Conservation (phyloP, 2,888 invertebrate species). For the Tillus elongatus region DNA sequence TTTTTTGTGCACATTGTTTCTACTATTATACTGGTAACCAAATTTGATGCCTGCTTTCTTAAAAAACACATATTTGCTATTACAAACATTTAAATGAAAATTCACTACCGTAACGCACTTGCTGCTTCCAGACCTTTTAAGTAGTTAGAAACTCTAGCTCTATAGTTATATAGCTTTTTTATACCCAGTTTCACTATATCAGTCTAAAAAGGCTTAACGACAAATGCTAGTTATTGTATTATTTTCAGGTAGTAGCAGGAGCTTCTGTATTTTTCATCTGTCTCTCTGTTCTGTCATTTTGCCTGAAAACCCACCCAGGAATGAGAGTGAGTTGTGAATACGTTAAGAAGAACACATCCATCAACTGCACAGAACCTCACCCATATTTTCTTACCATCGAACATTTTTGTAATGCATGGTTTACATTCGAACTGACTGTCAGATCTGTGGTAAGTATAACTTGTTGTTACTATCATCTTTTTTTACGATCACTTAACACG, state of each 20-base stretch:
- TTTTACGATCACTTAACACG: not conserved
- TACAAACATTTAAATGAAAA: too few species aligned
- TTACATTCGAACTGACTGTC: slow-evolving; percentile 84
- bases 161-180: too few species aligned
- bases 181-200: too few species aligned
- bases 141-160: too few species aligned
- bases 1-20: too few species aligned
- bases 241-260: slow-evolving; percentile 74
- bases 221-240: too few species aligned
- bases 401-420: slow-evolving; percentile 91
- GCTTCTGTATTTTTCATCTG: slow-evolving; percentile 94
- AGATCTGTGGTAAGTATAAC: slow-evolving; percentile 68
- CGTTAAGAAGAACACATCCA: slow-evolving; percentile 20
- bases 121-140: too few species aligned
- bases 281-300: slow-evolving; percentile 91
- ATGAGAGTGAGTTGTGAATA: slow-evolving; percentile 51
- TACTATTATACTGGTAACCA: too few species aligned
- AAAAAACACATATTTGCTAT: too few species aligned
- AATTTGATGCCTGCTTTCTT: too few species aligned
- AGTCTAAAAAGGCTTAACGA: too few species aligned
- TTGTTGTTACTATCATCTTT: slow-evolving; percentile 2
- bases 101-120: too few species aligned
- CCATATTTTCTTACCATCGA: slow-evolving; percentile 85
- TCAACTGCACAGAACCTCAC: slow-evolving; percentile 37
- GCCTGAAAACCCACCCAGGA: slow-evolving; percentile 90